Conservation (phyloP, 2,888 invertebrate species). For the Agrochola circellaris region DNA sequence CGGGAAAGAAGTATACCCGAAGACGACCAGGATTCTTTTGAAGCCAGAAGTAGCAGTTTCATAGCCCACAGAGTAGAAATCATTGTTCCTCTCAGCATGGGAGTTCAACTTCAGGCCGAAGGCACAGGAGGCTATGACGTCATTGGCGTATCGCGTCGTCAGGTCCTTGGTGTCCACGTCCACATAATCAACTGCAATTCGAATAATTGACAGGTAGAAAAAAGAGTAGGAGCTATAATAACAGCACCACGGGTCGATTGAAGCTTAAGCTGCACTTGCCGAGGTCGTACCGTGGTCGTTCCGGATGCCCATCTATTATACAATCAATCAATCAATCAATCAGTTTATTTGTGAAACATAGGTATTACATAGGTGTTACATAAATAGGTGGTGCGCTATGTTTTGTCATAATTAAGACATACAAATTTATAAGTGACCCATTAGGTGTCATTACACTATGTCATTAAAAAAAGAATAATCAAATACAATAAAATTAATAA, state of each 20-base stretch:
- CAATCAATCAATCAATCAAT: no score
- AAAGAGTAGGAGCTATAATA: background rate
- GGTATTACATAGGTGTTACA: no score
- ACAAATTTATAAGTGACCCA: no score
- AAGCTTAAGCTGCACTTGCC: background rate
- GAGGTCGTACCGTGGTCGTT: background rate
- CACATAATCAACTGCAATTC: constrained; percentile 64
- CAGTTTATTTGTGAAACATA: no score
- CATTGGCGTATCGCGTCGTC: constrained; percentile 86
- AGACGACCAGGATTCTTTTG: constrained; percentile 66
- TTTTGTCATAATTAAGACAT: no score
- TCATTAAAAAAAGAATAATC: no score
- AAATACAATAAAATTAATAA: no score
- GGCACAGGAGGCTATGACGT: constrained; percentile 88
- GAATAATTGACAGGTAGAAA: background rate
- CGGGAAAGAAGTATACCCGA: constrained; percentile 60
- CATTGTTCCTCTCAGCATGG: constrained; percentile 86
- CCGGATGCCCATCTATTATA: background rate
- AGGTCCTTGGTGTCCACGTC: constrained; percentile 84
- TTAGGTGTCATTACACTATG: no score
- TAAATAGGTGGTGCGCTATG: no score
- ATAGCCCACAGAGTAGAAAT: constrained; percentile 89
- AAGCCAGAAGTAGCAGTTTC: constrained; percentile 76
- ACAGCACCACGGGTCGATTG: background rate
- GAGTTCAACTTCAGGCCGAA: constrained; percentile 90